phyloP scores from a whole-genome alignment of 2,113 vertebrate genomes.

The Potamarius usumacintae region DNA sequence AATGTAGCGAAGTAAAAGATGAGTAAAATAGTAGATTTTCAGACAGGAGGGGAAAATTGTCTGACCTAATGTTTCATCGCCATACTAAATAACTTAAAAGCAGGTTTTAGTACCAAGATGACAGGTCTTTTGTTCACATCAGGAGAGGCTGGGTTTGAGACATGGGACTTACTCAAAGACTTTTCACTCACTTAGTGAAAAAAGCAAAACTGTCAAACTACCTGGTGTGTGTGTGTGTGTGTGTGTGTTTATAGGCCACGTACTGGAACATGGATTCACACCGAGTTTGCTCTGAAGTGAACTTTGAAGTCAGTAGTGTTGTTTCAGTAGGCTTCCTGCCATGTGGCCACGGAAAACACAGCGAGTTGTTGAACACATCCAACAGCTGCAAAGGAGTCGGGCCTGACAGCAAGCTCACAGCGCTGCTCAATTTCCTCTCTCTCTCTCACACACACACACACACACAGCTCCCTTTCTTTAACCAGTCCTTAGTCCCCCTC shows the following conservation, averaged over 20 bases:
- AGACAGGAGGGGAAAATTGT: constrained; percentile 35
- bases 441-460: constrained; percentile 65
- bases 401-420: constrained; percentile 72
- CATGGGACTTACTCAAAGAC: neutral
- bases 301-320: constrained; percentile 28
- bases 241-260: neutral
- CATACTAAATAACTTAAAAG: neutral
- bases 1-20: constrained; percentile 62
- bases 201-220: neutral
- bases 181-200: neutral
- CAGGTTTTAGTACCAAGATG: constrained; percentile 57
- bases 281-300: neutral
- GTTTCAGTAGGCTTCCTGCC: constrained; percentile 49
- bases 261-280: constrained; percentile 26
- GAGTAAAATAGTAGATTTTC: constrained; percentile 59
- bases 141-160: neutral
- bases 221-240: constrained; percentile 21
- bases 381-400: constrained; percentile 87
- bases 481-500: constrained; percentile 53
- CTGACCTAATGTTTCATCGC: neutral
- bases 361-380: constrained; percentile 68
- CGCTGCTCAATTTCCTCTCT: constrained; percentile 74
- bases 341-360: constrained; percentile 65
- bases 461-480: constrained; percentile 44
- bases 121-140: constrained; percentile 19